Evolutionary conservation across 2,888 invertebrate species (phyloP).

Genomic region (Clunio marinus): DNA sequence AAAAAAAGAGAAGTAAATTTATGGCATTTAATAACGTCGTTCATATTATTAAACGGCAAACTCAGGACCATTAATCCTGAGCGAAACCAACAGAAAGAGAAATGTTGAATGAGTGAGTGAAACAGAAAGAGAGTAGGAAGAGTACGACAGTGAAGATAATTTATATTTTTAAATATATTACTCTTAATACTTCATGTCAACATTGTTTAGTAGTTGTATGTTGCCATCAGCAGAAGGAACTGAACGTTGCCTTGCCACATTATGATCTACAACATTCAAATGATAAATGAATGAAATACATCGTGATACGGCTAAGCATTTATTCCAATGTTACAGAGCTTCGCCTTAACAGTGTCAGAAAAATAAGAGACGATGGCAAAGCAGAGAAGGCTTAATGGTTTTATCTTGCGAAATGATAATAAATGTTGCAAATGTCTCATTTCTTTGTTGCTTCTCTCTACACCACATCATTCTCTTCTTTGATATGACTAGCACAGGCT

Average conservation of each 20-base stretch:
- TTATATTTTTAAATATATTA: constrained; percentile 31
- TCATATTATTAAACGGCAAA: constrained; percentile 26
- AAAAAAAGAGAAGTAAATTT: constrained; percentile 19
- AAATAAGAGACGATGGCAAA: too few species aligned
- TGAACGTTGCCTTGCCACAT: background rate
- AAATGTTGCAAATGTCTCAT: too few species aligned
- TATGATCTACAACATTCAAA: constrained; percentile 16
- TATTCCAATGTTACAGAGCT: too few species aligned
- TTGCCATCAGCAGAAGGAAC: background rate
- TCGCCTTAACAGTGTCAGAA: too few species aligned
- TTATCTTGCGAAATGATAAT: too few species aligned
- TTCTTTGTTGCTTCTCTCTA: too few species aligned
- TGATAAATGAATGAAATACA: constrained; percentile 4
- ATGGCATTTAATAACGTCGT: constrained; percentile 31
- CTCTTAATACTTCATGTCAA: constrained; percentile 33
- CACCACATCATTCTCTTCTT: too few species aligned
- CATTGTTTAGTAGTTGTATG: constrained; percentile 13
- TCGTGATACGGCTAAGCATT: background rate
- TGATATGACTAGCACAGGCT: too few species aligned
- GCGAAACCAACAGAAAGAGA: too few species aligned
- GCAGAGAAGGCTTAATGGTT: too few species aligned
- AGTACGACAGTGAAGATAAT: constrained; percentile 24
- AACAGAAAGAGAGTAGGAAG: background rate
- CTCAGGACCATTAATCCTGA: constrained; percentile 30
- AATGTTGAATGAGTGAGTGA: too few species aligned